Conservation (phyloP, 2,797 vertebrate species). For the Liparis tanakae region DNA sequence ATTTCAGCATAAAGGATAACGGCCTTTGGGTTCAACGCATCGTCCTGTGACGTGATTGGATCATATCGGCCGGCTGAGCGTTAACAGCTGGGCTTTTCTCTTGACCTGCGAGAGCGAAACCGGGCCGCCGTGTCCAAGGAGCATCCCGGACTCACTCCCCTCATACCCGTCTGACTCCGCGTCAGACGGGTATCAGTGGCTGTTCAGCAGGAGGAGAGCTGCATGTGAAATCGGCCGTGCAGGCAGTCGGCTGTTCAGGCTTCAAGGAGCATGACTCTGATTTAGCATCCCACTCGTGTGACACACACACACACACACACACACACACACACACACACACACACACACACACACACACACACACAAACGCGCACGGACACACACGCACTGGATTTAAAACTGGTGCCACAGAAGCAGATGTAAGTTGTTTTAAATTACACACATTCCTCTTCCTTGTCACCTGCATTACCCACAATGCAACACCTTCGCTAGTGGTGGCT, state of each 20-base stretch:
- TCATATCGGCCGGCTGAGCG: slow-evolving; percentile 36
- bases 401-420: neutral
- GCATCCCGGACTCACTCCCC: neutral
- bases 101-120: slow-evolving; percentile 26
- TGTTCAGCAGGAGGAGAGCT: slow-evolving; percentile 2
- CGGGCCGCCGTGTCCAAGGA: slow-evolving; percentile 8
- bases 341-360: neutral
- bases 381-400: neutral
- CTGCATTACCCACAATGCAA: neutral
- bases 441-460: neutral
- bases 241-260: slow-evolving; percentile 8
- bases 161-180: no score
- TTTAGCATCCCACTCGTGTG: neutral
- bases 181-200: slow-evolving; percentile 1
- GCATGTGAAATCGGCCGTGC: slow-evolving; percentile 9
- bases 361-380: no score
- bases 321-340: no score
- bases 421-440: neutral
- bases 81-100: slow-evolving; percentile 37
- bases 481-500: neutral
- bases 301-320: neutral
- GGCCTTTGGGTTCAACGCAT: slow-evolving; percentile 25
- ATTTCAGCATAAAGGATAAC: slow-evolving; percentile 24
- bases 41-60: slow-evolving; percentile 41
- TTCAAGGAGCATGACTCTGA: neutral